phyloP scores from a whole-genome alignment of 1,140 invertebrate genomes.

The Drosophila lacteicornis region DNA sequence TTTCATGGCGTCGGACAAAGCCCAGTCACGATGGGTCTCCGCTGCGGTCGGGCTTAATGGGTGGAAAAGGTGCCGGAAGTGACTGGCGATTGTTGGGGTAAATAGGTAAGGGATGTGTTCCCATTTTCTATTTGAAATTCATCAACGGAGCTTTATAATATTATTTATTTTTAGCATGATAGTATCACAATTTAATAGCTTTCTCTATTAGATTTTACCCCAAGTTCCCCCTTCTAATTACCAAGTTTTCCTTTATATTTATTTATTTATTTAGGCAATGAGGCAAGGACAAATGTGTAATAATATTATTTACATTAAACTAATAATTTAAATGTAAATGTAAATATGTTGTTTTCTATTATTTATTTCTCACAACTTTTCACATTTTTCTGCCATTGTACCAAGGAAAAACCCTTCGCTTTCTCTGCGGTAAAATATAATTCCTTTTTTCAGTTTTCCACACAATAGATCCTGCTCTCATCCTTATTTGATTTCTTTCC shows the following conservation, averaged over 20 bases:
- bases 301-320: too few species aligned
- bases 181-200: neutral
- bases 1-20: conserved; percentile 19
- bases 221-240: too few species aligned
- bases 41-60: conserved; percentile 10
- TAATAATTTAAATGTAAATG: too few species aligned
- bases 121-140: neutral
- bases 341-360: too few species aligned
- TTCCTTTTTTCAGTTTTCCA: conserved; percentile 14
- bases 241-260: too few species aligned
- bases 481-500: conserved; percentile 48
- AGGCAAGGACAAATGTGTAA: too few species aligned
- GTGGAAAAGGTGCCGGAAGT: conserved; percentile 34
- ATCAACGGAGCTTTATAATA: neutral
- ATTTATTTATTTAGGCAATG: too few species aligned
- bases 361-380: too few species aligned
- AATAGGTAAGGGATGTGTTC: neutral
- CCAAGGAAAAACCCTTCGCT: neutral
- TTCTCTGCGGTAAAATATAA: conserved; percentile 2
- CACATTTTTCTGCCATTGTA: neutral
- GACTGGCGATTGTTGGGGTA: conserved; percentile 1
- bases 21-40: conserved; percentile 3
- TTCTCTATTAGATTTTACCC: too few species aligned
- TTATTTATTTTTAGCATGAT: neutral
- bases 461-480: conserved; percentile 9